Evolutionary conservation across 2,888 invertebrate species (phyloP).

Genomic region (Zygogramma bicolorata): DNA sequence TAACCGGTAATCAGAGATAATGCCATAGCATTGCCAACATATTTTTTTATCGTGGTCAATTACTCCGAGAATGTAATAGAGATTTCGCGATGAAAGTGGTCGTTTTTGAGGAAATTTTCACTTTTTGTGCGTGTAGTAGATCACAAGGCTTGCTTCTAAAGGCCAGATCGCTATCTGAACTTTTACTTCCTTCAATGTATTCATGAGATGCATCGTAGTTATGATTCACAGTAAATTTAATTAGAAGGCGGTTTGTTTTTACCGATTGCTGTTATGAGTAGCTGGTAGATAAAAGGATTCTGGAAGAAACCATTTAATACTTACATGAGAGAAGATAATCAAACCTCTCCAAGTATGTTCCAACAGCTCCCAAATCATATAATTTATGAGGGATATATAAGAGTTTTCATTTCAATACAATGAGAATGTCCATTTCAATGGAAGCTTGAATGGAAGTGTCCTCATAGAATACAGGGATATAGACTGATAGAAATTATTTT

Average conservation of each 20-base stretch:
- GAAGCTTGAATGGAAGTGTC: too few species aligned
- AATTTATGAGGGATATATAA: too few species aligned
- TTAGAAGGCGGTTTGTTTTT: not conserved
- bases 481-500: too few species aligned
- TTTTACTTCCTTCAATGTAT: conserved; percentile 15
- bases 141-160: not conserved
- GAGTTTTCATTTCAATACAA: too few species aligned
- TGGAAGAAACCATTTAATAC: not conserved
- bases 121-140: conserved; percentile 14
- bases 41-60: not conserved
- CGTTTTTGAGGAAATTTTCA: conserved; percentile 20
- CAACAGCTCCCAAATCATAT: too few species aligned
- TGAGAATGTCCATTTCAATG: too few species aligned
- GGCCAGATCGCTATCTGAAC: not conserved
- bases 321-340: too few species aligned
- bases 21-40: not conserved
- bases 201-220: not conserved
- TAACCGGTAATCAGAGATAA: conserved; percentile 13
- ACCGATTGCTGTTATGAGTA: not conserved
- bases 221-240: conserved; percentile 4
- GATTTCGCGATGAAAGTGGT: conserved; percentile 24
- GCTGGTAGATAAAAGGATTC: not conserved
- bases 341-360: too few species aligned
- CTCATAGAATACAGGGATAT: too few species aligned
- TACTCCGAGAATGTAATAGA: not conserved